Evolutionary conservation across 2,797 vertebrate species (phyloP).

Genomic region (Echeneis naucrates): DNA sequence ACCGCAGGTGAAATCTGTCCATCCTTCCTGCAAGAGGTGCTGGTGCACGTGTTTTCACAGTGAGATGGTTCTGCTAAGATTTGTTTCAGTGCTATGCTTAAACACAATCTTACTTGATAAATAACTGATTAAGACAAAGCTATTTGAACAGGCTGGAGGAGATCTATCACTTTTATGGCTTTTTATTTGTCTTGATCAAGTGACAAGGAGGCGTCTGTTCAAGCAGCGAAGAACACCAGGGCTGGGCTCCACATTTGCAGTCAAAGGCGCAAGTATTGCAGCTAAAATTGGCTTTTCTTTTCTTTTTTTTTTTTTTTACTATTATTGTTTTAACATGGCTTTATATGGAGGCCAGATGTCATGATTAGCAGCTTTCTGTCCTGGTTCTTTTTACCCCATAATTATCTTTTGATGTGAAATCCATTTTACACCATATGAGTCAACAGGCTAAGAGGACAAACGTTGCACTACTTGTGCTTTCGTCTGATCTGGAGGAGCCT

Average conservation of each 20-base stretch:
- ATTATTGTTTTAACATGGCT: conserved; percentile 76
- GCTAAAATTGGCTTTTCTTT: conserved; percentile 67
- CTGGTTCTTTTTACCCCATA: conserved; percentile 68
- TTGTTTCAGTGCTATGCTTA: conserved; percentile 42
- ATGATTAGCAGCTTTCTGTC: conserved; percentile 77
- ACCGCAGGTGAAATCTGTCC: conserved; percentile 32
- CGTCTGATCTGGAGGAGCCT: conserved; percentile 37
- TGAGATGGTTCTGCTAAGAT: conserved; percentile 64
- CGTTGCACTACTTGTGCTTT: conserved; percentile 63
- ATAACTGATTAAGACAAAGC: conserved; percentile 31
- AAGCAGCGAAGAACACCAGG: conserved; percentile 40
- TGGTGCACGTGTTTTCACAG: conserved; percentile 72
- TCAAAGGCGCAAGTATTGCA: conserved; percentile 70
- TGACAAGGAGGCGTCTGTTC: conserved; percentile 51
- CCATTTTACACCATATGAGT: conserved; percentile 72
- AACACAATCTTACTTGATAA: conserved; percentile 39
- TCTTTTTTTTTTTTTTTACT: conserved; percentile 60
- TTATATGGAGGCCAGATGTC: conserved; percentile 77
- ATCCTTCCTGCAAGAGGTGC: conserved; percentile 41
- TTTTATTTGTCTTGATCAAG: conserved; percentile 54
- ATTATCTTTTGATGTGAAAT: conserved; percentile 79
- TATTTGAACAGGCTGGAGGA: conserved; percentile 35
- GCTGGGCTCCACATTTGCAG: conserved; percentile 65
- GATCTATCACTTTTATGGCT: conserved; percentile 57
- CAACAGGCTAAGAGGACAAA: conserved; percentile 62